Base-by-base conservation (phyloP, 2,113 vertebrate genomes). In the Cepphus grylle region DNA sequence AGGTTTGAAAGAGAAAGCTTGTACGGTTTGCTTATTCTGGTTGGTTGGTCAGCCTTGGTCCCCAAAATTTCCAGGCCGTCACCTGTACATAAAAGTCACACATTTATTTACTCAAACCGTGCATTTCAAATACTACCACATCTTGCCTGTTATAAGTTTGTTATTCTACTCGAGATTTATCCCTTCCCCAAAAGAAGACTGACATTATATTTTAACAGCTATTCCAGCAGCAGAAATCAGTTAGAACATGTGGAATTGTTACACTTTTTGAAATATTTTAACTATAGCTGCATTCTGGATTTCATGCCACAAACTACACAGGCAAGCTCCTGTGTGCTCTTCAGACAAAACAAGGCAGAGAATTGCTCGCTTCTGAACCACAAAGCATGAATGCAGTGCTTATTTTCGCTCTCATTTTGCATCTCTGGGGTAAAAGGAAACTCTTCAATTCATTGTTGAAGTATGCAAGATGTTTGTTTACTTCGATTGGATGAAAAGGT, bases 381-480 rank as follows among this genome's bases (percentile, higher is more conserved):
- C 50, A 65, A 86, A 86, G 25, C 43, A 53, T 81, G 69, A 92
- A 94, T 79, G 19, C n/a, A 66, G 76, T 71, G 47, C 74, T 93
- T 96, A 86, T 92, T 92, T 94, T 81, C 0, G 0, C 40, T 93
- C 86, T 81, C 47, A 88, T 93, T 93, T 94, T 96, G 43, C 61
- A 80, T 92, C 67, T 50, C 73, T 73, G 50, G 38, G 56, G 53
- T 74, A 83, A 96, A 96, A 93, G 23, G 8, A 95, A 95, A 81
- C 47, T 62, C 84, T 90, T 84, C 36, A 78, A 70, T 90, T 69
- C 67, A 47, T 67, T 87, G 56, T 40, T 93, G 90, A 94, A 86
- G 27, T 71, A 17, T 55, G 83, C 49, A 91, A 79, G 78, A 76
- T 63, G 70, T 96, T 93, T 94, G 53, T 96, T 95, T 88, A 71